Base-by-base conservation (phyloP, 2,797 vertebrate genomes). In the Eptatretus atami region DNA sequence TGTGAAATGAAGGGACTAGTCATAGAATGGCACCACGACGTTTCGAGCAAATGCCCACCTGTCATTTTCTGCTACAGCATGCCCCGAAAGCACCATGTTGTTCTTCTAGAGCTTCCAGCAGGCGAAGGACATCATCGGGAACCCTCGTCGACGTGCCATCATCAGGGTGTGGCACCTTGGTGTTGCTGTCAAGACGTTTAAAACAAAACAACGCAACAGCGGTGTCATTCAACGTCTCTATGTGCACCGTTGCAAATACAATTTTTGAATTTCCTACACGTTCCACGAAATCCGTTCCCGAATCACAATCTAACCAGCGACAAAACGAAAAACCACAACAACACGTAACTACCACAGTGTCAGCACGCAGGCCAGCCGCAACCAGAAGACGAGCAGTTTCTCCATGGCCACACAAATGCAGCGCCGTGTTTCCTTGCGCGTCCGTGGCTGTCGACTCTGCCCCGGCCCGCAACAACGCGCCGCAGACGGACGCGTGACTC, bases 311-410 rank as follows among this genome's bases (percentile, higher is more conserved):
- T 44, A 44, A 44, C 31, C 31, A 44, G 6, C 31, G 3, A 44
- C 31, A 44, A 44, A 44, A 44, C 4, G 31, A 5, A 44, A n/a
- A 44, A 44, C 4, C 31, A 44, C 31, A 44, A 44, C 31, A n/a
- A 44, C 4, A 44, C 31, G 6, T 6, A 5, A 74, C 82, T 70
- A 98, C 87, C 90, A 95, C n/a, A 74, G 96, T 95, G 68, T 98
- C 90, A 65, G n/a, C 95, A 75, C 95, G 95, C 64, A 96, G 82
- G 66, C 92, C 92, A 64, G 95, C 96, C 71, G 92, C 86, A 64
- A 96, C 92, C n/a, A 96, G 77, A 72, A 98, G 96, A 71, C 95
- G 92, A 70, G 96, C 95, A 2, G 86, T 94, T 55, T 96, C 90
- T 63, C n/a, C 88, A 1, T 96, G 92, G 3, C 92, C 92, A 53